Base-by-base conservation (phyloP, 2,797 vertebrate species). In the Gila robusta region DNA sequence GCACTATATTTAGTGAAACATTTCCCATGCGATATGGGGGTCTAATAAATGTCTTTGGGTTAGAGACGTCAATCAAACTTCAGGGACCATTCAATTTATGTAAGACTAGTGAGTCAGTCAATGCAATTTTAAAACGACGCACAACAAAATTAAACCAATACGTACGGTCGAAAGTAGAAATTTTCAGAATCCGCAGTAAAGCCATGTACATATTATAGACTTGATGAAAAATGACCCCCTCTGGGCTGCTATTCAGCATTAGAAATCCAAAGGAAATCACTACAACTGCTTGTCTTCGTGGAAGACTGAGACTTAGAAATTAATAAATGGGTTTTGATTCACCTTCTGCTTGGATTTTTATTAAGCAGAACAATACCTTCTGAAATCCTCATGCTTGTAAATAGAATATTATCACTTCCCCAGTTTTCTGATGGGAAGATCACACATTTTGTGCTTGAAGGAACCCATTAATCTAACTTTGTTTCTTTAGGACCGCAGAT, bases 341-440 rank as follows among this genome's bases (percentile, higher is more conserved):
- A 69, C 54, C 54, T 76, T 59, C 9, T 72, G 41, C 44, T 88
- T 77, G 39, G 74, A 35, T 86, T 84, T 49, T 79, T 83, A 80
- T 87, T 81, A 23, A 74, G 71, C 66, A 44, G 37, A 82, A 87
- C 76, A 85, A 88, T 44, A 79, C 79, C 64, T 83, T 11, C n/a
- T 81, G 83, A 81, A 73, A 86, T 84, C 87, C 64, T 21, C 72
- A 83, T 81, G 67, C 78, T 76, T 86, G 81, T 87, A 88, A 89
- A 90, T 83, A 90, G 44, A 39, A 62, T 69, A 64, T 81, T 88
- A 83, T 72, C 86, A 72, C 71, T 59, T 83, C 16, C 12, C 47
- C 23, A 37, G 73, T 76, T 64, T 56, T 10, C n/a, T 39, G 59
- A 69, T 32, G 59, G 35, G 21, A 67, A 85, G 67, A 82, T 82